Base-by-base conservation (phyloP, 1,140 invertebrate genomes). In the Diachasmimorpha longicaudata region DNA sequence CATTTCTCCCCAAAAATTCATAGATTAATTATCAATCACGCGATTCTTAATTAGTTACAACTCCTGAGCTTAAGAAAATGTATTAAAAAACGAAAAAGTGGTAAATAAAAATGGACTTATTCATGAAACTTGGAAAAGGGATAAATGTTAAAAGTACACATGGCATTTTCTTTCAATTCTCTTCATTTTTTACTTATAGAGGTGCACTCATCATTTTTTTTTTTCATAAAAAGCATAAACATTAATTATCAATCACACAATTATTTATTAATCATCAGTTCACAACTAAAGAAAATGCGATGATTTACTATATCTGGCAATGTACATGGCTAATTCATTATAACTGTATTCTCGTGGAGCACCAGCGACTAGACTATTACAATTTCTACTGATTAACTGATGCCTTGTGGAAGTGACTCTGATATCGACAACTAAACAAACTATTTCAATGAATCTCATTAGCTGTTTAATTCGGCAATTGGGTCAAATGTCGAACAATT, bases 91-190 rank as follows among this genome's bases (percentile, higher is more conserved):
- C 58, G 67, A 76, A 74, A 74, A 78, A n/a, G n/a, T 71, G n/a
- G 25, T 58, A 74, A 72, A 76, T n/a, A 68, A 72, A 71, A 77
- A 88, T 87, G 84, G 88, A 88, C 88, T 88, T 88, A 82, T 89
- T 87, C 87, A 88, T 87, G 87, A 77, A 86, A 88, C 83, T 82
- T 84, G 36, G 80, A 74, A 79, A 81, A 88, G 86, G 86, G 87
- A 88, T 89, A 89, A 89, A 88, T 88, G 88, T 88, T 89, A 87
- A 88, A 89, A 89, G 88, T 89, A 89, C 85, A 87, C 25, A 4
- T 70, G 31, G 19, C 10, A 66, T 70, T 71, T 75, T 70, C 44
- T n/a, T 55, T 72, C 10, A 39, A 72, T 23, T 55, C 21, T 11
- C 16, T 19, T 63, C 3, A 42, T 52, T 36, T 44, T 21, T 14